Evolutionary conservation across 64 coral and sea anemone genomes (phyloP).

Genomic region (Pocillopora verrucosa): DNA sequence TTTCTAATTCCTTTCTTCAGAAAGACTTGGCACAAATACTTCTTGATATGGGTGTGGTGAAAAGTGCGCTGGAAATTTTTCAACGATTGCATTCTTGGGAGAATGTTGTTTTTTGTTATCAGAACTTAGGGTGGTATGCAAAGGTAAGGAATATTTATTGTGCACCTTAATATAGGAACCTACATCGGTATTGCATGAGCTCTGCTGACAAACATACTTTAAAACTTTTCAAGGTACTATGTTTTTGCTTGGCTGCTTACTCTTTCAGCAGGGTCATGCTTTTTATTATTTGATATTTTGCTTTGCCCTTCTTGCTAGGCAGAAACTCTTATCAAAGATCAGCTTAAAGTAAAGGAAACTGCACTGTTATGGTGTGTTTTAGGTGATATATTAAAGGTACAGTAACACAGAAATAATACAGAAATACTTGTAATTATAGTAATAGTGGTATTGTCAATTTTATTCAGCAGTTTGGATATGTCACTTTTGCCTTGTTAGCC

Average conservation of each 20-base stretch:
- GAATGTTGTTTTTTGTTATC: constrained; percentile 89
- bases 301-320: constrained; percentile 42
- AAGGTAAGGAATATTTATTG: constrained; percentile 57
- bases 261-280: neutral
- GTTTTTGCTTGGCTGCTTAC: too few relatives aligned
- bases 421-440: too few relatives aligned
- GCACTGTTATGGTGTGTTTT: constrained; percentile 89
- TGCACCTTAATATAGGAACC: too few relatives aligned
- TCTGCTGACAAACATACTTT: too few relatives aligned
- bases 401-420: neutral
- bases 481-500: too few relatives aligned
- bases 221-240: too few relatives aligned
- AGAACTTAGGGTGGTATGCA: constrained; percentile 78
- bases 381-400: constrained; percentile 88
- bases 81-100: constrained; percentile 84
- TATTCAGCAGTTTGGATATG: too few relatives aligned
- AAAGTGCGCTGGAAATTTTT: constrained; percentile 81
- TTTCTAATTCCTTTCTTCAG: constrained; percentile 44
- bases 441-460: too few relatives aligned
- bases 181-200: neutral
- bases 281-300: neutral
- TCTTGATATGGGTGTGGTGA: constrained; percentile 56
- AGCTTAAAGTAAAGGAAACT: constrained; percentile 82
- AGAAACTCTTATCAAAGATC: constrained; percentile 78
- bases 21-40: constrained; percentile 77